A percentile compares a stretch with the other conserved stretches of the same genome.
These are phyloP conservation scores for Engraulis encrasicolus DNA, from an alignment of 2,113 vertebrate genomes.

Conservation along the genomic window DNA sequence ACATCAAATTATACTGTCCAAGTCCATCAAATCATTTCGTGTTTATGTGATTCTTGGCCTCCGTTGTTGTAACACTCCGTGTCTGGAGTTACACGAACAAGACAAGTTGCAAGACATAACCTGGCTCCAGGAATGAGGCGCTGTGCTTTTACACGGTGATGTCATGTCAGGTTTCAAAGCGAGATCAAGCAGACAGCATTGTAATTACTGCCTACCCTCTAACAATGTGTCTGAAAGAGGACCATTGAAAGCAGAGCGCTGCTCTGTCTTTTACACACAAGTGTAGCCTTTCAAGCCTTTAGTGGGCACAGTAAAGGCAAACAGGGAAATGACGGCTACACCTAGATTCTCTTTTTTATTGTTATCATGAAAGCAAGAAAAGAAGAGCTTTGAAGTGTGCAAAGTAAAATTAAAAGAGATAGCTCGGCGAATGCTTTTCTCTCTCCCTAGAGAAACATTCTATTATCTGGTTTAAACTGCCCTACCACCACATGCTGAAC, in stretches of 20 bases:
- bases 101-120: conserved; percentile 29
- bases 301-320: conserved; percentile 35
- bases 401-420: neutral
- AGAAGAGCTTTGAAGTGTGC: conserved; percentile 27
- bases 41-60: neutral
- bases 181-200: conserved; percentile 44
- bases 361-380: conserved; percentile 23
- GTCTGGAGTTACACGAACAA: conserved; percentile 2
- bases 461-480: neutral
- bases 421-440: neutral
- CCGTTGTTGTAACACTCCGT: neutral
- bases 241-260: conserved; percentile 37
- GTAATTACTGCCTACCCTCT: conserved; percentile 49
- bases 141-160: conserved; percentile 40
- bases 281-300: conserved; percentile 35
- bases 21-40: neutral
- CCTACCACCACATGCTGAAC: neutral
- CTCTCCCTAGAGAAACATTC: neutral
- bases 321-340: conserved; percentile 28
- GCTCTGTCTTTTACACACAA: conserved; percentile 36
- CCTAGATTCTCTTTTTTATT: conserved; percentile 31
- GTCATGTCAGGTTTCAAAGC: conserved; percentile 51
- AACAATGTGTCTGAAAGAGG: conserved; percentile 41
- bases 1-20: conserved; percentile 9
- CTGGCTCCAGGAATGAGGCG: conserved; percentile 33